Conservation (phyloP, 2,888 invertebrate genomes). For the Elegia similella region DNA sequence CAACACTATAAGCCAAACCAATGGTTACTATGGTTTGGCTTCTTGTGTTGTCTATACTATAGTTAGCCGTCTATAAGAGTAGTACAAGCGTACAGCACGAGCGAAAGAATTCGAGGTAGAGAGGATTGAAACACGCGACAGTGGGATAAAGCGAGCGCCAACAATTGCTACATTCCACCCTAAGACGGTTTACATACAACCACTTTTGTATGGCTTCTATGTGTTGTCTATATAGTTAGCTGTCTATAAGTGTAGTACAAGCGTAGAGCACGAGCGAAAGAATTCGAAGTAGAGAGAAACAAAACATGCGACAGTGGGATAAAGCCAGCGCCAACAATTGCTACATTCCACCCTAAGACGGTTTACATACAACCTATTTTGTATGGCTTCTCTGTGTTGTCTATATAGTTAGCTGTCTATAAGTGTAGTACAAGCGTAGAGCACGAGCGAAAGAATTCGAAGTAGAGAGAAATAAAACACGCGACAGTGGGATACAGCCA, state of each 20-base stretch:
- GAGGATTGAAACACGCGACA: constrained; percentile 62
- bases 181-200: constrained; percentile 47
- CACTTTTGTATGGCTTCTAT: constrained; percentile 30
- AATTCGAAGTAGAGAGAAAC: constrained; percentile 56
- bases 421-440: constrained; percentile 61
- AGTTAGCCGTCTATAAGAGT: constrained; percentile 28
- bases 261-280: constrained; percentile 67
- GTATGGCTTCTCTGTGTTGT: constrained; percentile 27
- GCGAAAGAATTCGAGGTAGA: constrained; percentile 71
- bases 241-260: constrained; percentile 48
- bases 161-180: constrained; percentile 72
- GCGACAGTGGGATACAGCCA: constrained; percentile 62
- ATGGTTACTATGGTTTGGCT: constrained; percentile 32
- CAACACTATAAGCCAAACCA: too few relatives aligned
- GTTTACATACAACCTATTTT: constrained; percentile 41
- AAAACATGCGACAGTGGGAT: too few relatives aligned
- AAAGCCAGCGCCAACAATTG: constrained; percentile 47
- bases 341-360: constrained; percentile 64
- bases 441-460: constrained; percentile 69
- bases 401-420: not conserved
- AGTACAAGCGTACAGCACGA: constrained; percentile 64
- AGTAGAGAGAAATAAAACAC: constrained; percentile 67
- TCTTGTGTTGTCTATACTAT: not conserved
- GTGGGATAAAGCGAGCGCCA: constrained; percentile 61
- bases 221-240: not conserved